Evolutionary conservation across 2,113 vertebrate species (phyloP), one percentile per base, ranked within the genome.

Genomic region (Rhinoderma darwinii): DNA sequence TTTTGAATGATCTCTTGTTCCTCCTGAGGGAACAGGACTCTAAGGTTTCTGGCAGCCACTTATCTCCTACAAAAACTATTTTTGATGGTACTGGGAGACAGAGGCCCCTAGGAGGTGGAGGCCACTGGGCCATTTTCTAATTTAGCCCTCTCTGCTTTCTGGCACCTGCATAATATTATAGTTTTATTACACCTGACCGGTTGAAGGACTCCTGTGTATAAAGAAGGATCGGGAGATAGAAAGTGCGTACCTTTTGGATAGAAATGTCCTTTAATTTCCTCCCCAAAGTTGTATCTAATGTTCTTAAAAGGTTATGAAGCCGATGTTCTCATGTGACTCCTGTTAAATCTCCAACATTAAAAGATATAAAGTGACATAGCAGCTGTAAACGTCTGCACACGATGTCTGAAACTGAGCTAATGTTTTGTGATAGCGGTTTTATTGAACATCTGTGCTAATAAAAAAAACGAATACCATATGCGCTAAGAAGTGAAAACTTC

Each of bases 381-480:
- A 63, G 78, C 78, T 63, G 35, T 27, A 81, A 81, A 61, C 6
- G 25, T 78, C 47, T 54, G 27, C 5, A 9, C 50, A 5, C 10
- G 75, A 51, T 25, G 51, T 39, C 35, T 39, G 77, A n/a, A 8
- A 43, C 54, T n/a, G 54, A 44, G 39, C 78, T 81, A 81, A 81
- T 81, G 56, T 63, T 61, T 43, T 30, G 54, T 81, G 54, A 81
- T 81, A 17, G 56, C 39, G 56, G n/a, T 63, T 81, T 81, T 81
- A 81, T 43, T 43, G 54, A 81, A 63, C 56, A 81, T 81, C 78
- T 81, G 78, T 81, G 54, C 78, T 81, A 81, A 63, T 81, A 81
- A 81, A 81, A 81, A 81, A 81, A 5, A 9, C 7, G 8, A 43
- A 63, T n/a, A 63, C 78, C 78, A 63, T 81, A 61, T 80, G 77